These are phyloP conservation scores for Galagoides demidoff DNA, from an alignment of 2,797 vertebrate genomes.

Conservation along the genomic window DNA sequence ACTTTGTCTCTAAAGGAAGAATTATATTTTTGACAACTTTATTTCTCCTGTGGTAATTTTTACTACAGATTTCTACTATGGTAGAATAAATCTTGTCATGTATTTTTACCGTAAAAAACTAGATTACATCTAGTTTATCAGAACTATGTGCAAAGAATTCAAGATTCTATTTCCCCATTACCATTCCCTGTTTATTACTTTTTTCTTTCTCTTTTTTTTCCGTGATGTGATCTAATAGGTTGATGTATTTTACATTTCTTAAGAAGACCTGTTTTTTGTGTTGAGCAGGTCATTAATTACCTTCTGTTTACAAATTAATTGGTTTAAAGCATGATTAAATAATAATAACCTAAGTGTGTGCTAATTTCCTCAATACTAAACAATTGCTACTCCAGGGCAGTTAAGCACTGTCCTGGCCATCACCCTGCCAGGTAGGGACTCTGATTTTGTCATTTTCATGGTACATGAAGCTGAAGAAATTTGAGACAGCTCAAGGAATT, in stretches of 20 bases:
- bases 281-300: neutral
- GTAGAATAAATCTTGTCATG: neutral
- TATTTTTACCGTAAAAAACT: neutral
- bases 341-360: neutral
- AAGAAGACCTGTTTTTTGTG: neutral
- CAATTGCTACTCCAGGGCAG: neutral
- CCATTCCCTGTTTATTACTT: neutral
- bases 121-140: neutral
- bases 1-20: neutral
- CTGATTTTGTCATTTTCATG: neutral
- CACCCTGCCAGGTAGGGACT: neutral
- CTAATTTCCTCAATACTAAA: neutral
- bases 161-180: neutral
- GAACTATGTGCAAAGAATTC: neutral
- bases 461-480: neutral
- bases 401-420: neutral
- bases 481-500: neutral
- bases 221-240: neutral
- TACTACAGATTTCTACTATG: neutral
- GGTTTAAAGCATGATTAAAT: constrained; percentile 25
- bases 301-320: constrained; percentile 29
- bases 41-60: neutral
- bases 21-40: neutral
- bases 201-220: neutral
- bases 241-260: neutral